These are phyloP conservation scores for Dynastes hyllus DNA, from an alignment of 2,888 invertebrate genomes.

Conservation along the genomic window DNA sequence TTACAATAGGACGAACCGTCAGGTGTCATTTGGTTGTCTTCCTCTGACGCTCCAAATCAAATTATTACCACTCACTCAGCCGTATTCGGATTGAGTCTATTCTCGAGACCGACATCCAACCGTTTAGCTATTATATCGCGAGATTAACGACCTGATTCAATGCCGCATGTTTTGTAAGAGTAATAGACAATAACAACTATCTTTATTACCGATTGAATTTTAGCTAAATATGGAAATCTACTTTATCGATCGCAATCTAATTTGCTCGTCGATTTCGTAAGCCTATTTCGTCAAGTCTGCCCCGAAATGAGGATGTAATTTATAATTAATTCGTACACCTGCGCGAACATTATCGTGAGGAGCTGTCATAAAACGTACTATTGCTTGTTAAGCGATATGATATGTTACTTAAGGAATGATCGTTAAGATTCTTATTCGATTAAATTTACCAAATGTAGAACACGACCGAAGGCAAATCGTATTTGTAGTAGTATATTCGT, in stretches of 20 bases:
- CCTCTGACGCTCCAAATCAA: slow-evolving; percentile 1
- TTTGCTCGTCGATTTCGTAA: too few species aligned
- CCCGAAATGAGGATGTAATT: background rate
- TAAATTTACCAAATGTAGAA: slow-evolving; percentile 23
- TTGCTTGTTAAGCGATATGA: slow-evolving; percentile 2
- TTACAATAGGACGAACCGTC: slow-evolving; percentile 16
- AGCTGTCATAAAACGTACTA: slow-evolving; percentile 22
- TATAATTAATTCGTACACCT: slow-evolving; percentile 12
- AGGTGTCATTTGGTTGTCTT: slow-evolving; percentile 19
- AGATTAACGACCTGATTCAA: too few species aligned
- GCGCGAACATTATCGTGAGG: background rate
- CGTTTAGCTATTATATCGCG: too few species aligned
- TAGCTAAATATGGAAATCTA: too few species aligned
- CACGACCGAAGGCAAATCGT: slow-evolving; percentile 9
- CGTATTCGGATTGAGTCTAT: background rate
- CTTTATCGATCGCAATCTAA: too few species aligned
- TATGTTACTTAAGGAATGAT: slow-evolving; percentile 24
- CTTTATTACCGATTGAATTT: too few species aligned
- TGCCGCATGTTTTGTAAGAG: too few species aligned
- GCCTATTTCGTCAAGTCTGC: background rate
- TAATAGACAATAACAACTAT: too few species aligned
- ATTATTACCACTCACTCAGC: background rate
- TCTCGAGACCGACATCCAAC: too few species aligned
- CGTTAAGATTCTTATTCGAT: slow-evolving; percentile 23
- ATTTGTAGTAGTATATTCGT: background rate